Base-by-base conservation (phyloP, 1,140 invertebrate species). In the Ladona fulva region DNA sequence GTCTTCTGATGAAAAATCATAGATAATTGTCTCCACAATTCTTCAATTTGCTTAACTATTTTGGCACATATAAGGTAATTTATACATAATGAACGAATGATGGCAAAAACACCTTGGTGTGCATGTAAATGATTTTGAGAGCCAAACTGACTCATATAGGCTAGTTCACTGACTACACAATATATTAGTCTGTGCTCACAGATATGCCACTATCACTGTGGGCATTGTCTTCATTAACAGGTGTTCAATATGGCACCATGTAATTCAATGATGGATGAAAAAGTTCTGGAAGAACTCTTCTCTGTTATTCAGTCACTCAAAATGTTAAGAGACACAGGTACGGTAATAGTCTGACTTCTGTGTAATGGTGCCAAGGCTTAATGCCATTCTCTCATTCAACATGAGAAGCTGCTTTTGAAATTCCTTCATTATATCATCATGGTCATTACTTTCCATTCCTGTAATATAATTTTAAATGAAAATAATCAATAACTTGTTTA, bases 381-480 rank as follows among this genome's bases (percentile, higher is more conserved):
- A 81, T 16, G 84, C 83, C 87, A 90, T 89, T 80, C 84, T 81
- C 25, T 66, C 76, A 77, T 87, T 86, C 76, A 90, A 79, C 1
- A 37, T 37, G 29, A 37, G 29, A 5, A 37, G 29, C 29, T 37
- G 3, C 16, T 82, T 80, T 25, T 86, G 84, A 25, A 89, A 84
- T 78, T 84, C 80, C n/a, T 80, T 82, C 74, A 89, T 80, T n/a
- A 80, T 81, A 24, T 82, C 81, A 80, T 89, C 86, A 82, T 80
- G 81, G 79, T 88, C 87, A 74, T 86, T 85, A 29, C 81, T 82
- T 79, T 89, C 85, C 81, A 89, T 87, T 80, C 85, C 89, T 89
- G 82, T 66, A 83, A 83, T 80, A 79, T 80, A 80, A 78, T 81
- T 78, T 79, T 42, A 77, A n/a, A n/a, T n/a, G n/a, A n/a, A n/a